These are phyloP conservation scores for Rhinichthys klamathensis DNA, from an alignment of 2,113 vertebrate genomes.

Conservation along the genomic window DNA sequence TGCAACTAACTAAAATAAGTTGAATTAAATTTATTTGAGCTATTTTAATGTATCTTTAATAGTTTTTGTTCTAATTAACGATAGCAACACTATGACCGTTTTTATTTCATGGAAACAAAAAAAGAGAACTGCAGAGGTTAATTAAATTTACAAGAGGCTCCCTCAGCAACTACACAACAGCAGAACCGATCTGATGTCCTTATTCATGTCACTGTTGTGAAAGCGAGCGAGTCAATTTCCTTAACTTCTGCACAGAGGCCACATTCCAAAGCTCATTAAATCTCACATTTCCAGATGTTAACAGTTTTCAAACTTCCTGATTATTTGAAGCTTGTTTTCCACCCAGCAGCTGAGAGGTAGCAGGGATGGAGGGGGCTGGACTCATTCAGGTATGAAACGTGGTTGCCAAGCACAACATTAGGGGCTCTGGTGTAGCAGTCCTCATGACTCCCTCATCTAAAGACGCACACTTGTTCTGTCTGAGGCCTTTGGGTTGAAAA, in stretches of 20 bases:
- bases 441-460: slow-evolving; percentile 27
- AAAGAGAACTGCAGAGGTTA: neutral
- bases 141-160: neutral
- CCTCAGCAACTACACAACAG: neutral
- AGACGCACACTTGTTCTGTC: slow-evolving; percentile 42
- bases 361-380: neutral
- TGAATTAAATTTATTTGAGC: neutral
- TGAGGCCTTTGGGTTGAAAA: slow-evolving; percentile 43
- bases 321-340: slow-evolving; percentile 37
- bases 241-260: neutral
- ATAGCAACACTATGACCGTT: neutral
- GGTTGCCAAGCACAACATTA: slow-evolving; percentile 50
- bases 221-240: slow-evolving; percentile 19
- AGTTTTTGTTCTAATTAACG: neutral
- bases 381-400: slow-evolving; percentile 46
- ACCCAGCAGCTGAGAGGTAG: slow-evolving; percentile 12
- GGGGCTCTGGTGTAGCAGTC: slow-evolving; percentile 37
- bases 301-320: slow-evolving; percentile 40
- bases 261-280: slow-evolving; percentile 40
- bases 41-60: neutral
- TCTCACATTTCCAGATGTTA: slow-evolving; percentile 47
- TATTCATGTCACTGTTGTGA: slow-evolving; percentile 4
- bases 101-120: neutral
- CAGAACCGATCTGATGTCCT: neutral
- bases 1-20: too few relatives aligned